Conservation (phyloP, 1,140 invertebrate species). For the Cephus cinctus region DNA sequence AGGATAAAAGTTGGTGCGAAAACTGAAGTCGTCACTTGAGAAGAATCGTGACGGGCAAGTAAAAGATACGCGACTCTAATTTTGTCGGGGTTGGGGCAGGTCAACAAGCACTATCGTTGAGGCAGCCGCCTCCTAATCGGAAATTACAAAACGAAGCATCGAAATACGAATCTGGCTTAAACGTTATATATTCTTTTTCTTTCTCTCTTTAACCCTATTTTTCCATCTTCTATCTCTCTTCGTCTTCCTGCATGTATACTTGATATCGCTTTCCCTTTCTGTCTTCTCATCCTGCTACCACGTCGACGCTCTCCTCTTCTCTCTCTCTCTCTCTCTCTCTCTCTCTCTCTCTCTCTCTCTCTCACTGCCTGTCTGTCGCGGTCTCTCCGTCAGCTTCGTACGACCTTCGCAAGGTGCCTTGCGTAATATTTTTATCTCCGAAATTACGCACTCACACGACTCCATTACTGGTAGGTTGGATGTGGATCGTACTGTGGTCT, state of each 20-base stretch:
- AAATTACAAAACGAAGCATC: constrained; percentile 31
- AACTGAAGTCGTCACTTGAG: neutral
- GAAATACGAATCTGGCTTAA: too few species aligned
- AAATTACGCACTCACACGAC: constrained; percentile 42
- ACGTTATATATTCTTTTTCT: too few species aligned
- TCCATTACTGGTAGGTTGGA: too few species aligned
- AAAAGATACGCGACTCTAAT: constrained; percentile 33
- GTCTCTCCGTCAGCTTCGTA: constrained; percentile 13
- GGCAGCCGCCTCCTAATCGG: too few species aligned
- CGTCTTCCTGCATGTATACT: too few species aligned
- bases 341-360: constrained; percentile 7
- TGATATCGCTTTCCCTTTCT: too few species aligned
- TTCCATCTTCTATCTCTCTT: too few species aligned
- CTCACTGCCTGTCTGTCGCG: constrained; percentile 7
- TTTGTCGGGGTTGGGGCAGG: constrained; percentile 46
- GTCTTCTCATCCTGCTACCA: too few species aligned
- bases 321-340: constrained; percentile 10
- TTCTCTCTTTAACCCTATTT: too few species aligned
- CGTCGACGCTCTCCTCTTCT: too few species aligned
- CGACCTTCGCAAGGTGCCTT: constrained; percentile 48
- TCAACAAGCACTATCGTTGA: constrained; percentile 24
- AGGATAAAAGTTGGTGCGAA: neutral
- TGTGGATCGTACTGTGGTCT: too few species aligned
- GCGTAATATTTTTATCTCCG: constrained; percentile 53
- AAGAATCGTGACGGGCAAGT: constrained; percentile 1